Evolutionary conservation across 1,140 invertebrate genomes (phyloP), one percentile per base, ranked within the genome.

Genomic region (Plodia interpunctella): DNA sequence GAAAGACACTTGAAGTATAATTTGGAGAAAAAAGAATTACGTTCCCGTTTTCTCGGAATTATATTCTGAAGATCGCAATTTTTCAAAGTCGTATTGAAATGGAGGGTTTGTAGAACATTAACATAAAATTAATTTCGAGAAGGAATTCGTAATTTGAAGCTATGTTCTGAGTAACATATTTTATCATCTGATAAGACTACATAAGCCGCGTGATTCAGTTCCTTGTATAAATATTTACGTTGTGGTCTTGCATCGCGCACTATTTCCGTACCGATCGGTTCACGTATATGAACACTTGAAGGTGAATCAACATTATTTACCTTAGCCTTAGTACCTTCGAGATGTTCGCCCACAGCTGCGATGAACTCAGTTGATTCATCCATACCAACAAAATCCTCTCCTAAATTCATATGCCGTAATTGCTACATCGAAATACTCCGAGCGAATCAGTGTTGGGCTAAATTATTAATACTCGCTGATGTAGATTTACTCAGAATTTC

Each of bases 271-370:
- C 2, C 38, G 38, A 44, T 44, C 59, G 53, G 60, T 51, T 55
- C 63, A 50, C 54, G 30, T 25, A 25, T 25, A 25, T 64, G 57
- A 30, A 44, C 55, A 51, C 28, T 52, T 49, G 17, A 49, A 49
- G 38, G 38, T 44, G 15, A 44, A 44, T 44, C 15, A 44, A 15
- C 15, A 17, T 44, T 44, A 35, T 35, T 35, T 35, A 44, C 38
- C 38, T 44, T 44, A 17, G 13, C 38, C 38, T 44, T 44, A 17
- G 13, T 44, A 17, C 15, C 15, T 15, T 17, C 38, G 10, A 44
- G 32, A 35, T 35, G 1, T 44, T 15, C 38, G 38, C 38, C 38
- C n/a, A 44, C 38, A 44, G 15, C 32, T 35, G 8, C 13, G 32
- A 35, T 35, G 32, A 35, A 13, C 32, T 35, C 32, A 35, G 32